Percentiles rank a stretch among this genome's conserved stretches.
Conservation (phyloP, 2,113 vertebrate species). For the Triplophysa siluroides region DNA sequence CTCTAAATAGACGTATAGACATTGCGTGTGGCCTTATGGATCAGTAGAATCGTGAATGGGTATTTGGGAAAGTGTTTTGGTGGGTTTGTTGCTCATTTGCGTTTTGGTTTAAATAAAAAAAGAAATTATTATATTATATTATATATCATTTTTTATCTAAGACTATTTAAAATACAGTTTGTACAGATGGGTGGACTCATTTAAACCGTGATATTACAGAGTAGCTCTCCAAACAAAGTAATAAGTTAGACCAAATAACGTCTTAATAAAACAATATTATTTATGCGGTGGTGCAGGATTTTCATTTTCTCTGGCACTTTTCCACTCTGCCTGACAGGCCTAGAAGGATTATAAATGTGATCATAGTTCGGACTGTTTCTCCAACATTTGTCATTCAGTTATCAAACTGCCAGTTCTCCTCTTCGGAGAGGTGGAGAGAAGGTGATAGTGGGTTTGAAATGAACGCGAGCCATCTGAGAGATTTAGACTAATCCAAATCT, state of each 20-base stretch:
- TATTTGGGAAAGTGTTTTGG: too few species aligned
- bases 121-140: neutral
- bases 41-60: too few species aligned
- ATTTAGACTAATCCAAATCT: slow-evolving; percentile 48
- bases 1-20: too few species aligned
- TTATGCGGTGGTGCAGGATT: slow-evolving; percentile 5
- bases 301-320: slow-evolving; percentile 41
- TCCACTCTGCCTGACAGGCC: slow-evolving; percentile 24
- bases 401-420: slow-evolving; percentile 64
- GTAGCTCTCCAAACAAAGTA: neutral
- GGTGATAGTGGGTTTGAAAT: slow-evolving; percentile 26
- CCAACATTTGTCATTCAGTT: slow-evolving; percentile 65
- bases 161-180: neutral
- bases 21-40: too few species aligned
- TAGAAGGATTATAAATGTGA: slow-evolving; percentile 30
- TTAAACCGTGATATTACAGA: neutral
- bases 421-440: slow-evolving; percentile 20
- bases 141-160: too few species aligned
- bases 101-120: too few species aligned
- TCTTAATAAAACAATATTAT: slow-evolving; percentile 20
- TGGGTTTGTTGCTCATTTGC: too few species aligned
- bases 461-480: slow-evolving; percentile 18
- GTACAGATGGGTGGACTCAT: neutral
- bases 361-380: slow-evolving; percentile 9
- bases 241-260: slow-evolving; percentile 2